Evolutionary conservation across 2,113 vertebrate genomes (phyloP).

Genomic region (Leucopsar rothschildi): DNA sequence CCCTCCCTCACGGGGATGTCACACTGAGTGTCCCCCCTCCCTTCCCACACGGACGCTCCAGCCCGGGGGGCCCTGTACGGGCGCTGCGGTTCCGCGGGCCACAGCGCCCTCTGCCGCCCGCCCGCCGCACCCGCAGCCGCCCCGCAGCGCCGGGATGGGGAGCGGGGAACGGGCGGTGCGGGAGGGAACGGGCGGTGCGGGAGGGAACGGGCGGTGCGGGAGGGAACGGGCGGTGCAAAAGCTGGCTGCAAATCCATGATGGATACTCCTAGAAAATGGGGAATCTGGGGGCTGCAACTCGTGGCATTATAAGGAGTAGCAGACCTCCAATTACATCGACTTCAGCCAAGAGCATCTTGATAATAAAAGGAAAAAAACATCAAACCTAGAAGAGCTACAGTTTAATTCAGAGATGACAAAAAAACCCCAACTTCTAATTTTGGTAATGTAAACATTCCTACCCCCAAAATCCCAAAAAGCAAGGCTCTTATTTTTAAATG

Average conservation of each 20-base stretch:
- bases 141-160: neutral
- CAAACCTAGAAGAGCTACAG: fast-evolving
- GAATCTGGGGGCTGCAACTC: fast-evolving
- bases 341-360: neutral
- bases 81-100: neutral
- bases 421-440: neutral
- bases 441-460: neutral
- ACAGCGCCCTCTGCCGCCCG: neutral
- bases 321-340: fast-evolving
- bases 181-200: too few relatives aligned
- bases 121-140: neutral
- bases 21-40: too few relatives aligned
- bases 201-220: neutral
- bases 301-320: fast-evolving
- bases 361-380: neutral
- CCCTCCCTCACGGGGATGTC: too few relatives aligned
- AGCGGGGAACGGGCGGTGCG: too few relatives aligned
- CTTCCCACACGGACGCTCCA: too few relatives aligned
- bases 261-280: fast-evolving
- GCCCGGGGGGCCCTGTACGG: neutral
- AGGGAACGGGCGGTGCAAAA: neutral
- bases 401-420: neutral
- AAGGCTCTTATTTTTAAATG: neutral
- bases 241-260: neutral
- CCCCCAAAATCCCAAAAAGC: neutral